Base-by-base conservation (phyloP, 2,113 vertebrate species). In the Nothoprocta perdicaria region DNA sequence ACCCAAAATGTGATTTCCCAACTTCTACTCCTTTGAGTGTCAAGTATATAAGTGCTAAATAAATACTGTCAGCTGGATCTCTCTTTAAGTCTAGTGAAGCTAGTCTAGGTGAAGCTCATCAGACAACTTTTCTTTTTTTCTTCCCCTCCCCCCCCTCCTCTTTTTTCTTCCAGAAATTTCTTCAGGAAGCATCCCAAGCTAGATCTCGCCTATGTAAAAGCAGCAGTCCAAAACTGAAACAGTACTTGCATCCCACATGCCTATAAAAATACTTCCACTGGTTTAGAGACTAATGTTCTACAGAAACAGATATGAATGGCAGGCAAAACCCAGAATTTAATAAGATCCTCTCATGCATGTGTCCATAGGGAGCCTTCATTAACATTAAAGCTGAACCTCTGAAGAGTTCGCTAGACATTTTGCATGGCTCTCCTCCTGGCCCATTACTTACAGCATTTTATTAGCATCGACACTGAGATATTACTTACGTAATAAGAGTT, bases 11-110 rank as follows among this genome's bases (percentile, higher is more conserved):
- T 71, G 93, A 92, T 95, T 91, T 81, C 80, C 48, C 53, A 94
- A 62, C 72, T 91, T 89, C 66, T 58, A 8, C 72, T 74, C 74
- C 74, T 90, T 95, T 61, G 90, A 78, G 69, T 4, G 2, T 80
- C 66, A 46, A 73, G 60, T 76, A 94, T 91, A 96, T 93, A 92
- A 86, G 63, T 94, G 60, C 55, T 76, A 95, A 86, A 96, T 75
- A 86, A 88, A 94, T 45, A 48, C 41, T 81, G 53, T 80, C 77
- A 89, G 33, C 71, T 88, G 57, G 66, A 90, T 53, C 68, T 14
- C 62, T 84, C 1, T 14, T 68, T 73, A 86, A 38, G 35, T 73
- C 21, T 61, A 81, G 62, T 46, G 57, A 61, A n/a, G n/a, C n/a
- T n/a, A n/a, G n/a, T n/a, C n/a, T 91, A 93, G 21, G 93, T 88